These are phyloP conservation scores for Columba janthina DNA, from an alignment of 2,113 vertebrate species.

Conservation along the genomic window DNA sequence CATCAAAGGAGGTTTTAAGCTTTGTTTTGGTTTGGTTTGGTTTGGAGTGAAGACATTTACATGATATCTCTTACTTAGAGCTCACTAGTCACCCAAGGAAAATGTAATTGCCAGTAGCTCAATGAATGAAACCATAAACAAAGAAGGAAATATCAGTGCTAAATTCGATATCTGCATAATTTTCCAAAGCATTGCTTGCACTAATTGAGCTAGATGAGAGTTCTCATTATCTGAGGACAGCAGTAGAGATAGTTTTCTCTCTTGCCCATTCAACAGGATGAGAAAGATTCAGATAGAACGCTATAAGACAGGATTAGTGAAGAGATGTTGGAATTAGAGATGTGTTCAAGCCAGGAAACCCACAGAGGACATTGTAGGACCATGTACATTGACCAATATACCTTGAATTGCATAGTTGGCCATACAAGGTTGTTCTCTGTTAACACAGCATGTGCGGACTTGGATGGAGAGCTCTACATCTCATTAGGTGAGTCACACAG, in stretches of 20 bases:
- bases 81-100: neutral
- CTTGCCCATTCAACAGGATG: neutral
- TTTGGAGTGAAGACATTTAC: neutral
- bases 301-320: neutral
- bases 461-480: neutral
- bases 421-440: neutral
- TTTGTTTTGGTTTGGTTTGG: neutral
- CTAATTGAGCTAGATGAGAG: neutral
- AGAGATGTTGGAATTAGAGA: neutral
- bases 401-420: neutral
- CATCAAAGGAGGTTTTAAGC: neutral
- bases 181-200: neutral
- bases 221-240: neutral
- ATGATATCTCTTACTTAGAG: neutral
- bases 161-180: neutral
- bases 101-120: neutral
- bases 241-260: neutral
- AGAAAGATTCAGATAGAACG: neutral
- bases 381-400: neutral
- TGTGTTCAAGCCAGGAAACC: neutral
- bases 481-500: neutral
- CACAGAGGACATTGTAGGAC: neutral
- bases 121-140: neutral
- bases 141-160: neutral
- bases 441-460: rapidly evolving